Conservation (phyloP, 2,888 invertebrate genomes). For the Apocheima hispidaria region DNA sequence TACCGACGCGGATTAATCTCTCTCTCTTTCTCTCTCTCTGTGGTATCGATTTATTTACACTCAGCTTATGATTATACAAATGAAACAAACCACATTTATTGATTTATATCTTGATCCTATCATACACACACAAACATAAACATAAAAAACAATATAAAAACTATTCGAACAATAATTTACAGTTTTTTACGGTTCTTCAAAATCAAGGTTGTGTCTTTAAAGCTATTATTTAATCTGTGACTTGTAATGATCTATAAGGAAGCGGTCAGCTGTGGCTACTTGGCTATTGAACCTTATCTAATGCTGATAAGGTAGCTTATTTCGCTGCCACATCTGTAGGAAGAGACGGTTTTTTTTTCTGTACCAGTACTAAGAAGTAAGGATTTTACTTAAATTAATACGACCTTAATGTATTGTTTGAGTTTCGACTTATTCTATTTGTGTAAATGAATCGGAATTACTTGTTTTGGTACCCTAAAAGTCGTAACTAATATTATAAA, state of each 20-base stretch:
- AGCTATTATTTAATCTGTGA: slow-evolving; percentile 4
- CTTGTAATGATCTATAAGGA: slow-evolving; percentile 31
- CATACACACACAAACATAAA: slow-evolving; percentile 18
- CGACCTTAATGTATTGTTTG: slow-evolving; percentile 26
- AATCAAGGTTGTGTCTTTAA: slow-evolving; percentile 33
- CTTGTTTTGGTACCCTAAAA: slow-evolving; percentile 17
- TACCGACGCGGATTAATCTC: too few species aligned
- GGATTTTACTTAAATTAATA: slow-evolving; percentile 6
- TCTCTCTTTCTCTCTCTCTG: too few species aligned
- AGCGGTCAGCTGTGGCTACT: slow-evolving; percentile 21
- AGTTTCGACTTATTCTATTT: slow-evolving; percentile 11
- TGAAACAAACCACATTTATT: too few species aligned
- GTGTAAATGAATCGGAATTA: slow-evolving; percentile 19
- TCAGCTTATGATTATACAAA: too few species aligned
- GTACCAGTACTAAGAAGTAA: slow-evolving; percentile 1
- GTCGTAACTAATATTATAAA: too few species aligned
- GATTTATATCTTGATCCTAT: not conserved
- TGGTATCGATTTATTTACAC: too few species aligned
- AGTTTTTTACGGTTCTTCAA: slow-evolving; percentile 38
- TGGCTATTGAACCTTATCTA: slow-evolving; percentile 2
- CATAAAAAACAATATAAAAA: slow-evolving; percentile 30
- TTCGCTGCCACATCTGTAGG: too few species aligned
- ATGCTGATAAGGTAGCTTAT: too few species aligned
- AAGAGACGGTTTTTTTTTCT: not conserved
- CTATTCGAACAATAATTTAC: slow-evolving; percentile 27